These are phyloP conservation scores for Protosalanx chinensis DNA, from an alignment of 2,797 vertebrate genomes.

Conservation along the genomic window DNA sequence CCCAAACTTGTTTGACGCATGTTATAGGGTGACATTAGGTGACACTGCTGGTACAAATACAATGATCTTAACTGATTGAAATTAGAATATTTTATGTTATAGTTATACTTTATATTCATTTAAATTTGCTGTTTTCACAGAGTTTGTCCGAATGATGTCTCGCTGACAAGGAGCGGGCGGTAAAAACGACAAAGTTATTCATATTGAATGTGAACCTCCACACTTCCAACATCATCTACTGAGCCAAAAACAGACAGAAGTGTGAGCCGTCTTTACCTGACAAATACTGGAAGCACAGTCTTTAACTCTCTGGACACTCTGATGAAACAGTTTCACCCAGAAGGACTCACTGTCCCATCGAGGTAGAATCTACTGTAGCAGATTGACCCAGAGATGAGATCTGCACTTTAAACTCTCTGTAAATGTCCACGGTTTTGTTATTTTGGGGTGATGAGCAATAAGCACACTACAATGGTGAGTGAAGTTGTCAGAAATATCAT, in stretches of 20 bases:
- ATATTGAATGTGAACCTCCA: constrained; percentile 59
- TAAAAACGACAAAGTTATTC: constrained; percentile 21
- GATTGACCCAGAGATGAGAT: constrained; percentile 59
- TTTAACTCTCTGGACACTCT: constrained; percentile 53
- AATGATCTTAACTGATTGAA: too few relatives aligned
- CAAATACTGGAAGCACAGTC: constrained; percentile 68
- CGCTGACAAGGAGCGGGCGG: constrained; percentile 73
- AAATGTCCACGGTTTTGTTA: constrained; percentile 19
- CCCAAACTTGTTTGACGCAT: not conserved
- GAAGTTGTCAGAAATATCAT: too few relatives aligned
- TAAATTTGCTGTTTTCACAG: constrained; percentile 61
- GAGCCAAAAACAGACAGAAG: constrained; percentile 44
- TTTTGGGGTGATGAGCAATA: too few relatives aligned
- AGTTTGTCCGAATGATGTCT: constrained; percentile 98
- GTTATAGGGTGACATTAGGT: not conserved
- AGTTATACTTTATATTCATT: not conserved
- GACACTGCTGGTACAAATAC: too few relatives aligned
- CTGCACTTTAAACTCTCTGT: constrained; percentile 64
- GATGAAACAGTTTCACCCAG: constrained; percentile 50
- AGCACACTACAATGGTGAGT: too few relatives aligned
- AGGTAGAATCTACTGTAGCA: constrained; percentile 64
- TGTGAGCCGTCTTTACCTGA: constrained; percentile 65
- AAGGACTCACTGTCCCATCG: constrained; percentile 50
- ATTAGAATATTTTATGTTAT: not conserved
- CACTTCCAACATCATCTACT: constrained; percentile 39